Base-by-base conservation (phyloP, 2,797 vertebrate genomes). In the Enteromius anoplus region DNA sequence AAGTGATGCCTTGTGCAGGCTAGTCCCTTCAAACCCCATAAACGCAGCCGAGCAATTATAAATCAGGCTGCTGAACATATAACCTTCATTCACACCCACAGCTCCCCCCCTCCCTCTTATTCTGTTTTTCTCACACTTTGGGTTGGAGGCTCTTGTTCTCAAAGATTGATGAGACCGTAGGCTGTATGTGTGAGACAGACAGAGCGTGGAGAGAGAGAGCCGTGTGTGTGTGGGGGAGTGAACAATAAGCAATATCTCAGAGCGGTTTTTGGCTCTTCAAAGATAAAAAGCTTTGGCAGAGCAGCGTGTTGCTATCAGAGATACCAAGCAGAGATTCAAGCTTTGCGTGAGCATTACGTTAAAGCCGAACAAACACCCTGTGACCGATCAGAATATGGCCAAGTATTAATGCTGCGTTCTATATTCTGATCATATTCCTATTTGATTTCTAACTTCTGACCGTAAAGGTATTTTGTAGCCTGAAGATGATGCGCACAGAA, bases 141-240 rank as follows among this genome's bases (percentile, higher is more conserved):
- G 26, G 51, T 62, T 55, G 37, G 70, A 64, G 62, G 49, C 66
- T 65, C 47, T 53, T 65, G 37, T 69, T 80, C 42, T 82, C 53
- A 75, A 69, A 82, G 72, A 72, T 66, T 70, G 80, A 78, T 82
- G 75, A 82, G 55, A 64, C 78, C 8, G 78, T 60, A 81, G 83
- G 72, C 64, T 81, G 23, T 53, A 77, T 62, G 70, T 64, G 80
- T 40, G 80, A 82, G 70, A 82, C 60, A 73, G 70, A 37, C 58
- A 37, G 80, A n/a, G 73, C 1, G 1, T 58, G 71, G 49, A 34
- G 47, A 73, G 23, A 47, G 10, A 26, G n/a, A 40, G 37, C 37
- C 69, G 60, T 47, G 78, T 40, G 40, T 55, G 60, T 19, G 47
- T 73, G 72, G 14, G 75, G 65, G 45, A 55, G 71, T 66, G 45